A percentile compares a stretch with the other conserved stretches of the same genome.
These are phyloP conservation scores for Latrodectus hesperus DNA, from an alignment of 2,888 invertebrate genomes.

Conservation along the genomic window DNA sequence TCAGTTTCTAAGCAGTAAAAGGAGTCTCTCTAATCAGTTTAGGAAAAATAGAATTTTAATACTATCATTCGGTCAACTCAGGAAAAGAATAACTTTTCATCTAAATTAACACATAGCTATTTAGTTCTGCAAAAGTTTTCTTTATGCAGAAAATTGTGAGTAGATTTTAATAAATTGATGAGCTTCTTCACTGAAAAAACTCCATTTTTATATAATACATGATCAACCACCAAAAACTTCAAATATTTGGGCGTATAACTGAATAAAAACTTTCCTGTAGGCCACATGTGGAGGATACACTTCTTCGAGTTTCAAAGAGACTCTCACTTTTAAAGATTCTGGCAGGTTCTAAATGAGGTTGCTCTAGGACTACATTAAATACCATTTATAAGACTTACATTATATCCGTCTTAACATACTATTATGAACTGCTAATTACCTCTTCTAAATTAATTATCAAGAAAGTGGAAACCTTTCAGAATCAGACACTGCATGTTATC, in stretches of 20 bases:
- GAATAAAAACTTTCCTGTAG: constrained; percentile 11
- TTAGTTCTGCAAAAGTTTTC: too few relatives aligned
- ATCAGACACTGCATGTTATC: background rate
- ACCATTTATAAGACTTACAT: background rate
- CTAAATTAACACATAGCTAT: too few relatives aligned
- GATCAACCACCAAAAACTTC: background rate
- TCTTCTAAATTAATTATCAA: background rate
- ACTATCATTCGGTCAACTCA: too few relatives aligned
- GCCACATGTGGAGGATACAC: constrained; percentile 7
- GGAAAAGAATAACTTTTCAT: too few relatives aligned
- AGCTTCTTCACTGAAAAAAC: too few relatives aligned
- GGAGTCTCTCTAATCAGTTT: too few relatives aligned
- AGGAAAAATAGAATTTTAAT: too few relatives aligned
- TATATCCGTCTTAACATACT: background rate
- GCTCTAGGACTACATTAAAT: background rate
- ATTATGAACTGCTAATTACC: background rate
- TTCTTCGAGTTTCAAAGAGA: background rate
- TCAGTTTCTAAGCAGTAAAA: too few relatives aligned
- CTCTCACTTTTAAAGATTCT: constrained; percentile 12
- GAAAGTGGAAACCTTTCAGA: background rate
- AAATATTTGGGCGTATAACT: background rate
- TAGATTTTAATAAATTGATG: too few relatives aligned
- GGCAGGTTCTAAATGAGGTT: constrained; percentile 6
- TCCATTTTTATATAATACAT: too few relatives aligned
- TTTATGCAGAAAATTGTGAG: too few relatives aligned